These are phyloP conservation scores for Channa argus DNA, from an alignment of 2,113 vertebrate genomes.

Conservation along the genomic window DNA sequence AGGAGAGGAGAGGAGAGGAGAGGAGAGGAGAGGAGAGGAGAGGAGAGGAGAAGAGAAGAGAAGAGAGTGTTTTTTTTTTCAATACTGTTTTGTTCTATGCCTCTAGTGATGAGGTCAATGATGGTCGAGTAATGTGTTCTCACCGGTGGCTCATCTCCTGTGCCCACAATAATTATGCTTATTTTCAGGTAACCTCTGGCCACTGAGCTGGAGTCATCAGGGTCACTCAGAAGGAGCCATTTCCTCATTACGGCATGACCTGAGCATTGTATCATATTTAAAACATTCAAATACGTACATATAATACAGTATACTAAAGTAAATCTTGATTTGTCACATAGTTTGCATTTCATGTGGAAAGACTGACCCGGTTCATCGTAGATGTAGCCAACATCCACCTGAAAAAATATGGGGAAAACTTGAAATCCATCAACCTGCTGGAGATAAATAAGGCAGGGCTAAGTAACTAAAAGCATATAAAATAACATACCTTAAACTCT, in stretches of 20 bases:
- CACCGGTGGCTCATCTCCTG: slow-evolving; percentile 94
- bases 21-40: no score
- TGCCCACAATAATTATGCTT: slow-evolving; percentile 92
- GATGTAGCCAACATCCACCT: slow-evolving; percentile 94
- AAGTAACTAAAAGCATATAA: not conserved
- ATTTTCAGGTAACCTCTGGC: slow-evolving; percentile 97
- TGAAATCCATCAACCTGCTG: not conserved
- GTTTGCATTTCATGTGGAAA: slow-evolving; percentile 12
- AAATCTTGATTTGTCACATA: not conserved
- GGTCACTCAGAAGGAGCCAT: slow-evolving; percentile 94
- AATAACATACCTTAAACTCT: slow-evolving; percentile 91
- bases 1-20: not conserved
- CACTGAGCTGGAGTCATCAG: slow-evolving; percentile 89
- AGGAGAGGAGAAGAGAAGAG: not conserved
- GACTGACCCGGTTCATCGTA: slow-evolving; percentile 93
- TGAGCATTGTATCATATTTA: slow-evolving; percentile 59
- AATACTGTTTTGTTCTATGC: not conserved
- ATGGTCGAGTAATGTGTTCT: not conserved
- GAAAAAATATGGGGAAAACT: slow-evolving; percentile 7
- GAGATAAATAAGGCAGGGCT: not conserved
- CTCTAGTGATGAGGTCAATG: not conserved
- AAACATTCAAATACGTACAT: slow-evolving; percentile 6
- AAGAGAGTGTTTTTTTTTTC: not conserved
- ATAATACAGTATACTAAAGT: not conserved
- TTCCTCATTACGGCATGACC: slow-evolving; percentile 94